Conservation (phyloP, 2,888 invertebrate genomes). For the Carcina quercana region DNA sequence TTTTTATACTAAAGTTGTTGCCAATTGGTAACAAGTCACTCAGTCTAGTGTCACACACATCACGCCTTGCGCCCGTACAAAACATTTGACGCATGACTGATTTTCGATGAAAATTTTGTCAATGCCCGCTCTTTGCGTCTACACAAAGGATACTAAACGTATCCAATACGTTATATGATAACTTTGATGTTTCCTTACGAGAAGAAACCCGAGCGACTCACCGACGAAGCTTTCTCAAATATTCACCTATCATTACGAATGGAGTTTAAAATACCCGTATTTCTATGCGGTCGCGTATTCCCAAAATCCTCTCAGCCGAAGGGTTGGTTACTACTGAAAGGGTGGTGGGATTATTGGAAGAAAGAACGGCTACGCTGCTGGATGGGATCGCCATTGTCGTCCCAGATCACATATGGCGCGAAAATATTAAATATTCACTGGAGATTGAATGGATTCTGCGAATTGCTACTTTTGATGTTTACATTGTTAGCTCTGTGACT, state of each 20-base stretch:
- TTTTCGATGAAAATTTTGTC: no score
- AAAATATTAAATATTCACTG: conserved; percentile 14
- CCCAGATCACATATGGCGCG: conserved; percentile 42
- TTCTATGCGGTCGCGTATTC: conserved; percentile 5
- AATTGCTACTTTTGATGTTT: conserved; percentile 7
- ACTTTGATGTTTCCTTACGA: no score
- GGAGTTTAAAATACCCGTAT: conserved; percentile 6
- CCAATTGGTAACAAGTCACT: no score
- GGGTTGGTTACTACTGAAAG: conserved; percentile 12
- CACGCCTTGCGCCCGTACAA: no score
- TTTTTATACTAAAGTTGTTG: no score
- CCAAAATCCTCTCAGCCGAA: conserved; percentile 12
- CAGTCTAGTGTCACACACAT: no score
- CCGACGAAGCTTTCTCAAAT: no score
- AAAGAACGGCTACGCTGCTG: conserved; percentile 5
- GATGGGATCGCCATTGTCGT: conserved; percentile 31
- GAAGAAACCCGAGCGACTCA: no score
- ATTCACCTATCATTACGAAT: neutral
- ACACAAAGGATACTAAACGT: no score
- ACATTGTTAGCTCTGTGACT: conserved; percentile 7
- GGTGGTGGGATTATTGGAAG: conserved; percentile 6
- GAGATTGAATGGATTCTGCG: conserved; percentile 9
- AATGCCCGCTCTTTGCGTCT: no score
- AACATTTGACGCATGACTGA: no score
- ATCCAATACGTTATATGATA: no score